Percentiles rank a stretch among this genome's conserved stretches.
These are phyloP conservation scores for Sebastes wilsoni DNA, from an alignment of 2,797 vertebrate genomes.

Conservation along the genomic window DNA sequence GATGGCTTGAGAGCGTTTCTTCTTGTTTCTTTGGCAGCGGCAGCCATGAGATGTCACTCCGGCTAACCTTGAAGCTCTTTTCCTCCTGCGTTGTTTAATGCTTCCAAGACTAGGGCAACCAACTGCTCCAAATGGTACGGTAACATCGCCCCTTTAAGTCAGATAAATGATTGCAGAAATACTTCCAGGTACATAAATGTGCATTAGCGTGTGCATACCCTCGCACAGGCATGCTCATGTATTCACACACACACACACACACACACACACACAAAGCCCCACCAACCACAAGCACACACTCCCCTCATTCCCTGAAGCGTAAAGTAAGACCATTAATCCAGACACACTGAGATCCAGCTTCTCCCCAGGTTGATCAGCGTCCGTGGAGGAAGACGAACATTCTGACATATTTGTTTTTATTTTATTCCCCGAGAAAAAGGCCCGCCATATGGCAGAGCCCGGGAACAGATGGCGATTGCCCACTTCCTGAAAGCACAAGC, in stretches of 20 bases:
- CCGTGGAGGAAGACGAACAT: slow-evolving; percentile 86
- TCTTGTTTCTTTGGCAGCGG: slow-evolving; percentile 72
- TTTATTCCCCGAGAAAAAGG: slow-evolving; percentile 87
- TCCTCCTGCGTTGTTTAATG: slow-evolving; percentile 65
- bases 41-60: slow-evolving; percentile 75
- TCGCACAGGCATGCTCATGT: slow-evolving; percentile 24
- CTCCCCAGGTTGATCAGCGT: slow-evolving; percentile 85
- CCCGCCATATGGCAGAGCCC: slow-evolving; percentile 87
- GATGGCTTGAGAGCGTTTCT: slow-evolving; percentile 72
- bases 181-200: slow-evolving; percentile 59
- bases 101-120: slow-evolving; percentile 59
- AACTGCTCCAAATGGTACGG: slow-evolving; percentile 52
- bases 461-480: slow-evolving; percentile 90
- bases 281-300: slow-evolving; percentile 40
- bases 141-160: slow-evolving; percentile 56
- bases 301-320: slow-evolving; percentile 65
- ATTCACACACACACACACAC: slow-evolving; percentile 30
- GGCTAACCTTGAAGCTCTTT: slow-evolving; percentile 72
- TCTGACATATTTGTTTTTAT: slow-evolving; percentile 92
- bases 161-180: slow-evolving; percentile 69
- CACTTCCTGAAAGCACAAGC: slow-evolving; percentile 83
- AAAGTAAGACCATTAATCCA: slow-evolving; percentile 82
- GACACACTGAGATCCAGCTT: slow-evolving; percentile 81
- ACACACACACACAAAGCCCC: slow-evolving; percentile 9
- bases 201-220: slow-evolving; percentile 47